Conservation (phyloP, 2,113 vertebrate species). For the Pseudopodoces humilis region DNA sequence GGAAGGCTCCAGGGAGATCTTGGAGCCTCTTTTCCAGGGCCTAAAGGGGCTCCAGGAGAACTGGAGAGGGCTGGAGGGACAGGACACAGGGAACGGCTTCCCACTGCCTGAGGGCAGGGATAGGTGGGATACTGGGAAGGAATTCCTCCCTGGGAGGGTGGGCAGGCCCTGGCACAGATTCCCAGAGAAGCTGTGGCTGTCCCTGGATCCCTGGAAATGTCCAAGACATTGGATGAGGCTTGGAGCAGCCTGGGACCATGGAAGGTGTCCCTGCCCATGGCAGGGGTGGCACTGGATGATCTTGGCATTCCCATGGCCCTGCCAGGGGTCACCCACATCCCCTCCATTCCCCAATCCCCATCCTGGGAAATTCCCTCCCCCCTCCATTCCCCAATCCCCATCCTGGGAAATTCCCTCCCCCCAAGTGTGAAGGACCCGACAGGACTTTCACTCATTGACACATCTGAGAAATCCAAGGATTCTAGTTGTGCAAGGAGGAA, state of each 20-base stretch:
- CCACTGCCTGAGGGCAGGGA: accelerated
- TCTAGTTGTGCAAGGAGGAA: neutral
- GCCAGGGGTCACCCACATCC: accelerated
- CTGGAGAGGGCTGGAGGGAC: neutral
- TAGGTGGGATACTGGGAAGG: neutral
- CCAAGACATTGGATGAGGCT: accelerated
- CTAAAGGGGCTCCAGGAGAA: neutral
- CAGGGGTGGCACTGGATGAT: no score
- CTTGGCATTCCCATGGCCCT: neutral
- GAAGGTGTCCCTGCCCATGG: neutral
- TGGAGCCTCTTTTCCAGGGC: neutral
- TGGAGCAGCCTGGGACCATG: accelerated
- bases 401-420: no score
- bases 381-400: no score
- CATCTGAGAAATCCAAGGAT: neutral
- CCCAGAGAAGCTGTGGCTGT: neutral
- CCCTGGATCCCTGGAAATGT: neutral
- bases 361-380: no score
- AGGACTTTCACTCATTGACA: neutral
- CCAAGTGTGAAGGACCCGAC: neutral
- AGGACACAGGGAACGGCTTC: neutral
- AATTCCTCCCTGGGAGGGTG: accelerated
- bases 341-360: no score
- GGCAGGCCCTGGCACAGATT: accelerated
- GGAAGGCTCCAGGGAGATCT: neutral